Evolutionary conservation across 2,113 vertebrate species (phyloP).

Genomic region (Pelobates fuscus): DNA sequence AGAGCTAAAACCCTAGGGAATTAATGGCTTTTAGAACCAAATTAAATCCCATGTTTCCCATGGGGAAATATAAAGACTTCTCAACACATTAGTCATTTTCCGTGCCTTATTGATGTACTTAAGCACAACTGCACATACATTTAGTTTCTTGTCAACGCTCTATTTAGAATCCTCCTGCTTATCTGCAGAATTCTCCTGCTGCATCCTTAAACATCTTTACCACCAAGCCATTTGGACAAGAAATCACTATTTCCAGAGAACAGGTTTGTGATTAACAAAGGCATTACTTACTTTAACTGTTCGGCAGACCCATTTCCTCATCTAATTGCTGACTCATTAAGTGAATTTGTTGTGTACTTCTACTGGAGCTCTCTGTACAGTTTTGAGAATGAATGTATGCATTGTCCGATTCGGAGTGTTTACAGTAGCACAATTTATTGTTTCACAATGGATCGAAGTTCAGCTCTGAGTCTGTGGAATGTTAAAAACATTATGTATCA

Average conservation of each 20-base stretch:
- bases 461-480: neutral
- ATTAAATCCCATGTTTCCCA: slow-evolving; percentile 32
- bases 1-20: slow-evolving; percentile 10
- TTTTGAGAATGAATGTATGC: slow-evolving; percentile 13
- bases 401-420: slow-evolving; percentile 19
- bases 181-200: neutral
- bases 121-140: neutral
- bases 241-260: neutral
- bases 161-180: neutral
- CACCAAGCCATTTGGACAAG: neutral
- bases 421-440: slow-evolving; percentile 1
- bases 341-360: slow-evolving; percentile 37
- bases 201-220: neutral
- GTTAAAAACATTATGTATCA: neutral
- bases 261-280: slow-evolving; percentile 25
- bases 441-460: neutral
- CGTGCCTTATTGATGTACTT: slow-evolving; percentile 7
- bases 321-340: slow-evolving; percentile 38
- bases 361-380: slow-evolving; percentile 1
- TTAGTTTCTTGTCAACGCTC: neutral
- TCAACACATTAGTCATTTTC: slow-evolving; percentile 40
- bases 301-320: slow-evolving; percentile 7
- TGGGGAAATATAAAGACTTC: neutral
- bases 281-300: slow-evolving; percentile 38
- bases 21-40: slow-evolving; percentile 3